Base-by-base conservation (phyloP, 1,140 invertebrate genomes). In the Calephelis virginiensis region DNA sequence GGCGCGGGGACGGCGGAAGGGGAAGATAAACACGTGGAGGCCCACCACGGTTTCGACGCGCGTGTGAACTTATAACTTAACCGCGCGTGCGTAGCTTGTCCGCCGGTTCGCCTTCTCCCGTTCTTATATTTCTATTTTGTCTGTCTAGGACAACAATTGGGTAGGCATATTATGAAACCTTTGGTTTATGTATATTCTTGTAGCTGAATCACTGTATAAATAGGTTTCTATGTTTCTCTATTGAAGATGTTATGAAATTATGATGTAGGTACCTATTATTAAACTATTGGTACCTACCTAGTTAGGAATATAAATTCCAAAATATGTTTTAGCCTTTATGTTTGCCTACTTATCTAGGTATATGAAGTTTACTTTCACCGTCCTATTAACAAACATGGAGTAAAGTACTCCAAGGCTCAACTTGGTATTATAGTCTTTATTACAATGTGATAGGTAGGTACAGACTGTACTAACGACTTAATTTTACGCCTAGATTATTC, bases 1-100 rank as follows among this genome's bases (percentile, higher is more conserved):
- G 70, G 72, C 69, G 79, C 70, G 70, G 75, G 75, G 81, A 60
- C 69, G 71, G 68, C 61, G 71, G 75, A 70, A 74, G 69, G 73
- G 76, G 73, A 80, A 73, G 81, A 81, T 65, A 80, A 74, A 80
- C 89, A 88, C 86, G 89, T 89, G 87, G 89, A 91, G 87, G 85
- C 89, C 78, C 76, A 90, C 89, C 81, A 86, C 79, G 87, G 85
- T 82, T 81, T 78, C 79, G 75, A 71, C 75, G 72, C 87, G 85
- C 87, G 78, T 83, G 63, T 76, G 78, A 82, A 83, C 87, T 87
- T 78, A 81, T 77, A 68, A 70, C 72, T 78, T 69, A 81, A 87
- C 70, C 79, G 83, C 86, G 85, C 86, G 75, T 89, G 85, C 87
- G 86, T 86, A 76, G 78, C 77, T 76, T 74, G 74, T 71, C 77